Conservation (phyloP, 2,797 vertebrate species). For the Sebastes miniatus region DNA sequence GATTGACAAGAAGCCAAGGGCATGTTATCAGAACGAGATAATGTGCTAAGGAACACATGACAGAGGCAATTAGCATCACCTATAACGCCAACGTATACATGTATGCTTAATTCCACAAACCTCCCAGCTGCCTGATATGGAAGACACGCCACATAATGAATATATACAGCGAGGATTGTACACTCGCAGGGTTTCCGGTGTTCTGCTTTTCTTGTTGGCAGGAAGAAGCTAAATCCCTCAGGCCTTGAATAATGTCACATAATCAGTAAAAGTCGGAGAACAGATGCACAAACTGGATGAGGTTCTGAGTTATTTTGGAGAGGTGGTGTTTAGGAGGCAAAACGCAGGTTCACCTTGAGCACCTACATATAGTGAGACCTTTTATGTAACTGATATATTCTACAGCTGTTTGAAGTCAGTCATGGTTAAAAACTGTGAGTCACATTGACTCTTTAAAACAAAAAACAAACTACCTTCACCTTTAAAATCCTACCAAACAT, state of each 20-base stretch:
- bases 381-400: neutral
- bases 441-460: neutral
- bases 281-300: slow-evolving; percentile 12
- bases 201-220: slow-evolving; percentile 6
- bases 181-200: neutral
- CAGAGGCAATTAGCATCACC: slow-evolving; percentile 4
- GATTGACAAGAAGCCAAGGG: slow-evolving; percentile 24
- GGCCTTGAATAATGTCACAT: slow-evolving; percentile 2
- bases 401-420: neutral
- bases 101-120: neutral
- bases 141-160: neutral
- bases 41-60: slow-evolving; percentile 20
- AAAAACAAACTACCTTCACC: neutral
- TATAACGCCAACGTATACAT: neutral
- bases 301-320: neutral
- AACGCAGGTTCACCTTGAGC: neutral
- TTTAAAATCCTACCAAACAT: neutral
- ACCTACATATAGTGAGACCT: neutral
- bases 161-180: neutral
- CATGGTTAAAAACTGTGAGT: neutral
- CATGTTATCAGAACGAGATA: slow-evolving; percentile 6
- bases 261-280: slow-evolving; percentile 24
- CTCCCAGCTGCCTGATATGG: neutral
- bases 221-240: neutral
- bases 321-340: neutral